Percentiles rank a stretch among this genome's conserved stretches.
Evolutionary conservation across 2,113 vertebrate species (phyloP).

Genomic region (Sisor rabdophorus): DNA sequence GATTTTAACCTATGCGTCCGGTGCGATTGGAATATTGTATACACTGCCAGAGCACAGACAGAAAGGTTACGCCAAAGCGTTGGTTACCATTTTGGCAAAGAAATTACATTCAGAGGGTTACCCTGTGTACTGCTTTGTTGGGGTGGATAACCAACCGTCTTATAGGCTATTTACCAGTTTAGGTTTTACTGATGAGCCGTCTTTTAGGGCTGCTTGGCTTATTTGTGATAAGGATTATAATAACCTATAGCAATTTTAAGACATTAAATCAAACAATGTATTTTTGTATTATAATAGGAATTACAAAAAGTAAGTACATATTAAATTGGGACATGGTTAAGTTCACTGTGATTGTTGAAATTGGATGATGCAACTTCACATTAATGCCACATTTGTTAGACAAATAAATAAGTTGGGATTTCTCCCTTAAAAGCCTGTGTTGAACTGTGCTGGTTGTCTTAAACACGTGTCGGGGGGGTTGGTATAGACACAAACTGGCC

Average conservation of each 20-base stretch:
- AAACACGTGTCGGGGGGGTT: too few relatives aligned
- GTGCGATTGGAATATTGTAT: conserved; percentile 62
- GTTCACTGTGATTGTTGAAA: too few relatives aligned
- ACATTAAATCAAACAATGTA: too few relatives aligned
- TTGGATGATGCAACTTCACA: too few relatives aligned
- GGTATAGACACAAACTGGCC: too few relatives aligned
- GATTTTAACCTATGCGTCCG: conserved; percentile 55
- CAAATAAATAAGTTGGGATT: too few relatives aligned
- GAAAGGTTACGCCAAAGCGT: conserved; percentile 65
- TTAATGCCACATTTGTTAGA: too few relatives aligned
- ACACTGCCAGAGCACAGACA: conserved; percentile 59
- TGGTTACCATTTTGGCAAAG: conserved; percentile 57
- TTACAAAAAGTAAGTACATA: too few relatives aligned
- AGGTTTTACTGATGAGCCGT: conserved; percentile 63
- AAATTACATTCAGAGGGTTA: conserved; percentile 53
- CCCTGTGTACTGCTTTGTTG: conserved; percentile 63
- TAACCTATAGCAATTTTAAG: not conserved
- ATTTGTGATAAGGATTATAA: conserved; percentile 33
- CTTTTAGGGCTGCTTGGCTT: conserved; percentile 54
- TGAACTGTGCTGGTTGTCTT: too few relatives aligned
- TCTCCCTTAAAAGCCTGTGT: too few relatives aligned
- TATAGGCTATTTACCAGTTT: conserved; percentile 63
- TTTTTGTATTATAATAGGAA: too few relatives aligned
- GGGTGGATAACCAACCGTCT: conserved; percentile 61
- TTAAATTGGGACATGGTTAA: too few relatives aligned